Base-by-base conservation (phyloP, 1,140 invertebrate genomes). In the Acarapis woodi region DNA sequence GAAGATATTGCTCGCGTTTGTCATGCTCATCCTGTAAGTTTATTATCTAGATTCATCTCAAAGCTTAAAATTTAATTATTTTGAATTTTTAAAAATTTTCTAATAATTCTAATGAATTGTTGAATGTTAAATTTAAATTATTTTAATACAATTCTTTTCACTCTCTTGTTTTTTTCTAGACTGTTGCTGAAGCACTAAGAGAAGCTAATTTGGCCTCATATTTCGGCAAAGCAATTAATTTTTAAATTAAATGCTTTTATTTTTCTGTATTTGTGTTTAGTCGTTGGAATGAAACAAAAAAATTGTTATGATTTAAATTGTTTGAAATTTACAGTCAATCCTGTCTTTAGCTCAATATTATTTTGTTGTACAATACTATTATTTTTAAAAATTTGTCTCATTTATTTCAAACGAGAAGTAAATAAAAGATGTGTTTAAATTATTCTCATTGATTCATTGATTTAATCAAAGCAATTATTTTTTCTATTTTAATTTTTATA, bases 1-100 rank as follows among this genome's bases (percentile, higher is more conserved):
- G 93, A 99, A 61, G 90, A 99, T 59, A 68, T 99, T 46, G 88
- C 93, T 14, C 64, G 90, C 49, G 83, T 90, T 15, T 99, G 93
- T 52, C 93, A 99, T 59, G 88, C 93, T 37, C 93, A 99, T 70
- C 93, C 93, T 19, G 80, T 87, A 65, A 69, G 67, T 66, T 33
- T 9, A 35, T 22, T 20, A 19, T 39, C 30, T 24, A 30, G 33
- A 14, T 28, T 22, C 34, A 30, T 41, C 14, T 19, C 19, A 21
- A 16, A 15, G 22, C 10, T 41, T 35, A 26, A 2, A 14, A 12
- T 35, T 42, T 32, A 28, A 18, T 24, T 32, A 18, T 21, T 8
- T 28, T 32, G 2, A 18, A 10, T 8, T 35, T 26, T 42, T 22
- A 42, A 23, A 26, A 9, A 31, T 35, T 39, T 40, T 37, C 5